Conservation (phyloP, 1,140 invertebrate genomes). For the Drosophila insularis region DNA sequence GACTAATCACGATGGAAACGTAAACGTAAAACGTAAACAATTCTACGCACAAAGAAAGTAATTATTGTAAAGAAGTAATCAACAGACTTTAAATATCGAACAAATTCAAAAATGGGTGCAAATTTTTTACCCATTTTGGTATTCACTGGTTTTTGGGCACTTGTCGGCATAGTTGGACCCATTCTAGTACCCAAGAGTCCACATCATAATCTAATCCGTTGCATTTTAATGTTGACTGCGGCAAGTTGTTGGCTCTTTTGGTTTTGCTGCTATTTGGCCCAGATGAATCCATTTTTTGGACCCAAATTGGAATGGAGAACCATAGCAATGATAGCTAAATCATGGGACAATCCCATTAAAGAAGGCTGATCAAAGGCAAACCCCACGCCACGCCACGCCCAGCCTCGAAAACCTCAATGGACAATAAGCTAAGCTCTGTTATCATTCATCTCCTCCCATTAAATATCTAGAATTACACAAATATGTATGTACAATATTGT, state of each 20-base stretch:
- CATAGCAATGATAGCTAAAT: constrained; percentile 88
- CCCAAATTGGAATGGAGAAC: constrained; percentile 89
- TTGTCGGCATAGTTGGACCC: constrained; percentile 92
- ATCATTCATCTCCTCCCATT: no score
- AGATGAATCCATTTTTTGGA: constrained; percentile 96
- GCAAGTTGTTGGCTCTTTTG: constrained; percentile 96
- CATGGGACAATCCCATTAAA: constrained; percentile 87
- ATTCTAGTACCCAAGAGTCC: constrained; percentile 94
- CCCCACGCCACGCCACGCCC: constrained; percentile 82
- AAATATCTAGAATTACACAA: no score
- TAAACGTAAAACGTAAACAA: background rate
- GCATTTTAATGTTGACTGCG: constrained; percentile 93
- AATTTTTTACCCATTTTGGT: constrained; percentile 88
- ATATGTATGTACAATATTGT: no score
- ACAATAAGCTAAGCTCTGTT: background rate
- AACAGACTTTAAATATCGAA: background rate
- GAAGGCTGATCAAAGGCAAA: constrained; percentile 82
- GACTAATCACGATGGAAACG: no score
- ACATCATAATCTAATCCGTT: constrained; percentile 91
- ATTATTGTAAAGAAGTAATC: background rate
- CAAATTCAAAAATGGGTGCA: constrained; percentile 86
- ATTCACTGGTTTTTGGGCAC: constrained; percentile 92
- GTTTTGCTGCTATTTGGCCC: constrained; percentile 96
- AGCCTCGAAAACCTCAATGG: background rate
- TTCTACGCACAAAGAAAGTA: constrained; percentile 37